These are phyloP conservation scores for Anguilla pacifica DNA, from an alignment of 2,797 vertebrate genomes.

Conservation along the genomic window DNA sequence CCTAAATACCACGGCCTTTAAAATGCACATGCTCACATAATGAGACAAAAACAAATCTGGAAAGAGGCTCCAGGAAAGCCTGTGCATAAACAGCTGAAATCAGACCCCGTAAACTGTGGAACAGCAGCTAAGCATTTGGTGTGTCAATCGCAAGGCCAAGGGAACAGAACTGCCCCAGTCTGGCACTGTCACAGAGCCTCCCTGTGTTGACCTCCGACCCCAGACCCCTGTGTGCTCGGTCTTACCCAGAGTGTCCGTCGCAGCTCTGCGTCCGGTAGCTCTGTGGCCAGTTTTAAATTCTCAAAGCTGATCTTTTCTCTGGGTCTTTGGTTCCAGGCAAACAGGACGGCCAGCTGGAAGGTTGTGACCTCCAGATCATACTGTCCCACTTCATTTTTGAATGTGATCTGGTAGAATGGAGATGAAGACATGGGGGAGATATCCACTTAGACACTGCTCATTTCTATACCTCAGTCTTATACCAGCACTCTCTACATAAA, in stretches of 20 bases:
- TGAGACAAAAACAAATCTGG: background rate
- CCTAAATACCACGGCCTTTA: background rate
- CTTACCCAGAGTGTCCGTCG: conserved; percentile 95
- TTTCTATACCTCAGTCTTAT: background rate
- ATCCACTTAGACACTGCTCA: background rate
- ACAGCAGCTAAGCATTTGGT: background rate
- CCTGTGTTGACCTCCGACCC: background rate
- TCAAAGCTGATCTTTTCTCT: conserved; percentile 98
- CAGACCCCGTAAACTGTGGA: background rate
- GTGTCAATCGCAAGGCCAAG: background rate
- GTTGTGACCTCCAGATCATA: conserved; percentile 98
- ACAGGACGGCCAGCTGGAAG: conserved; percentile 95
- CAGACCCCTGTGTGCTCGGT: background rate
- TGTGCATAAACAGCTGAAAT: background rate
- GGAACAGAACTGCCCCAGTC: background rate
- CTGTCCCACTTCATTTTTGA: conserved; percentile 98
- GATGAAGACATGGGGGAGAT: background rate
- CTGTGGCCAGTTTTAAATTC: conserved; percentile 95
- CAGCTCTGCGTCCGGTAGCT: conserved; percentile 96
- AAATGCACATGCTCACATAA: background rate
- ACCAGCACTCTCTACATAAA: background rate
- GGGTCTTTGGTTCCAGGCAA: conserved; percentile 98
- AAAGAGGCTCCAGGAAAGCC: background rate
- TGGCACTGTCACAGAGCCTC: background rate
- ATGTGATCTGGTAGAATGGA: conserved; percentile 83